Evolutionary conservation across 2,113 vertebrate species (phyloP).

Genomic region (Herpailurus yagouaroundi): DNA sequence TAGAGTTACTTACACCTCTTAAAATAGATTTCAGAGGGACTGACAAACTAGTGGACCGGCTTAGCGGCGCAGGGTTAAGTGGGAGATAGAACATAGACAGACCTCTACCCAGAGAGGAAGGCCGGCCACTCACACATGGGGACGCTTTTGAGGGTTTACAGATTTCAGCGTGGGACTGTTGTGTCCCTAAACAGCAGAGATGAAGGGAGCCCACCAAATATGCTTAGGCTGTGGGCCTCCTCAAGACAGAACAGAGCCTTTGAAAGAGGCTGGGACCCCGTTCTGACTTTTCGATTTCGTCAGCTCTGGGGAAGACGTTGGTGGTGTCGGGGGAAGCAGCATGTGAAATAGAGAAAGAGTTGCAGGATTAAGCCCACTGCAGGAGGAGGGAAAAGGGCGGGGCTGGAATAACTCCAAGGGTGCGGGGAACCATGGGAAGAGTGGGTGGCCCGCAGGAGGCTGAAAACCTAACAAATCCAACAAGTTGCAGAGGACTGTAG

Average conservation of each 20-base stretch:
- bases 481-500: background rate
- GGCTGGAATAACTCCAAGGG: slow-evolving; percentile 34
- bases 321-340: background rate
- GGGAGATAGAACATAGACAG: background rate
- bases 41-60: background rate
- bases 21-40: slow-evolving; percentile 74
- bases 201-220: background rate
- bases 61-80: background rate
- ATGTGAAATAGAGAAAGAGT: background rate
- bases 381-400: background rate
- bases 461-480: background rate
- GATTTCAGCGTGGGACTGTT: background rate
- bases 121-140: background rate
- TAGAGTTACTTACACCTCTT: slow-evolving; percentile 71
- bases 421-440: background rate
- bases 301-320: background rate
- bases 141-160: background rate
- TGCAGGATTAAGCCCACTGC: background rate
- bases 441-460: background rate
- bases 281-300: background rate
- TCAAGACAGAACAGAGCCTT: background rate
- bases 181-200: background rate
- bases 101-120: background rate
- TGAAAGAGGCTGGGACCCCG: background rate
- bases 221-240: rapidly evolving